These are phyloP conservation scores for Himalopsyche kuldschensis DNA, from an alignment of 2,888 invertebrate genomes.

Conservation along the genomic window DNA sequence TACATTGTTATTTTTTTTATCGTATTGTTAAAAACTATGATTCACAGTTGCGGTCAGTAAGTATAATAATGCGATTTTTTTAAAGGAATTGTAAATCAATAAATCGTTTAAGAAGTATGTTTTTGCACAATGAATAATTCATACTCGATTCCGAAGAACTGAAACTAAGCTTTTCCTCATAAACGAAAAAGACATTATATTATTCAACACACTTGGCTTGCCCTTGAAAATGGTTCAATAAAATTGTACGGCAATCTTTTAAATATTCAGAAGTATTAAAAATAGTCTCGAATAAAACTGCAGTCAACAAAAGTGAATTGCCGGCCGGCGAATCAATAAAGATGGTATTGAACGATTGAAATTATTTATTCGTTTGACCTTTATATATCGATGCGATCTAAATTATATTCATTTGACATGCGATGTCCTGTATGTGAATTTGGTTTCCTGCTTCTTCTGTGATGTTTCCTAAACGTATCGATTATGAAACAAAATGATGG, in stretches of 20 bases:
- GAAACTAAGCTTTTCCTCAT: not conserved
- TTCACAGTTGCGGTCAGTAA: too few species aligned
- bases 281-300: not conserved
- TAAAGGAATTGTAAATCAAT: too few species aligned
- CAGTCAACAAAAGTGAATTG: not conserved
- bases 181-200: not conserved
- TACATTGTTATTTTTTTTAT: too few species aligned
- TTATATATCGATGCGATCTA: not conserved
- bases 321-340: not conserved
- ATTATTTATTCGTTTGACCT: not conserved
- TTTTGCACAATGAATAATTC: too few species aligned
- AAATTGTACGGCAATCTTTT: not conserved
- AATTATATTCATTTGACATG: not conserved
- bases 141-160: too few species aligned
- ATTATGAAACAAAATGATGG: too few species aligned
- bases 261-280: not conserved
- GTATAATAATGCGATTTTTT: too few species aligned
- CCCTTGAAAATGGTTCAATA: not conserved
- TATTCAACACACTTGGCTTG: not conserved
- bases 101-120: too few species aligned
- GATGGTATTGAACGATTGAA: not conserved
- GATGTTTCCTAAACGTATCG: too few species aligned
- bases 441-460: not conserved
- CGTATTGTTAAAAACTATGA: too few species aligned
- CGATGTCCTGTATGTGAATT: not conserved